phyloP scores from a whole-genome alignment of 2,888 invertebrate species.

The Azorinus chamasolen region DNA sequence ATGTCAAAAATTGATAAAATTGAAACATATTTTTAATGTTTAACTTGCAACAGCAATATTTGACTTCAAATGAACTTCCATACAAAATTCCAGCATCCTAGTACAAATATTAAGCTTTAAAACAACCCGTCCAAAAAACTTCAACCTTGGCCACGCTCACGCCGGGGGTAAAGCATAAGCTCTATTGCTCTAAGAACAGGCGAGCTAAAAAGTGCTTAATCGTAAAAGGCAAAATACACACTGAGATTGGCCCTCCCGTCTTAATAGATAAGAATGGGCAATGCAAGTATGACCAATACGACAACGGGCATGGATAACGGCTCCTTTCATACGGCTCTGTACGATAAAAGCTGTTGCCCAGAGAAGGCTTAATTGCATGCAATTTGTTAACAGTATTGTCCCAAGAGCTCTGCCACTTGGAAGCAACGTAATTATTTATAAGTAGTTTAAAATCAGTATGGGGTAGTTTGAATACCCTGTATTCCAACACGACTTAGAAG shows the following conservation, averaged over 20 bases:
- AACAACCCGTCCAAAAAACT: too few species aligned
- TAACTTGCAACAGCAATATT: too few species aligned
- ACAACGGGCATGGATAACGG: slow-evolving; percentile 7
- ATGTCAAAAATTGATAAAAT: too few species aligned
- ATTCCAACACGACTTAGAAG: slow-evolving; percentile 27
- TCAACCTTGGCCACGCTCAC: too few species aligned
- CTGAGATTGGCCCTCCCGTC: background rate
- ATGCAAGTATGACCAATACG: slow-evolving; percentile 17
- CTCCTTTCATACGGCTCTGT: background rate
- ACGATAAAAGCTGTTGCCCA: background rate
- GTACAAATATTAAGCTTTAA: too few species aligned
- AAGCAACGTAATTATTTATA: slow-evolving; percentile 5
- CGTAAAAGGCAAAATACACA: slow-evolving; percentile 13
- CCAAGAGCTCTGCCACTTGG: slow-evolving; percentile 18
- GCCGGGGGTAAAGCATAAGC: too few species aligned
- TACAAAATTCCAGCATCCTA: too few species aligned
- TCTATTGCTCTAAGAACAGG: too few species aligned
- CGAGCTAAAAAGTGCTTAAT: too few species aligned
- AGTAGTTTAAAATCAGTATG: slow-evolving; percentile 16
- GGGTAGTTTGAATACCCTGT: slow-evolving; percentile 12
- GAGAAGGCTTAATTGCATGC: background rate
- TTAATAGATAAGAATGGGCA: slow-evolving; percentile 13
- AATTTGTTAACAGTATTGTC: slow-evolving; percentile 1
- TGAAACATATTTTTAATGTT: too few species aligned
- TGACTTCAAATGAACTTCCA: too few species aligned